These are phyloP conservation scores for Drosophila pandora DNA, from an alignment of 1,140 invertebrate species.

Conservation along the genomic window DNA sequence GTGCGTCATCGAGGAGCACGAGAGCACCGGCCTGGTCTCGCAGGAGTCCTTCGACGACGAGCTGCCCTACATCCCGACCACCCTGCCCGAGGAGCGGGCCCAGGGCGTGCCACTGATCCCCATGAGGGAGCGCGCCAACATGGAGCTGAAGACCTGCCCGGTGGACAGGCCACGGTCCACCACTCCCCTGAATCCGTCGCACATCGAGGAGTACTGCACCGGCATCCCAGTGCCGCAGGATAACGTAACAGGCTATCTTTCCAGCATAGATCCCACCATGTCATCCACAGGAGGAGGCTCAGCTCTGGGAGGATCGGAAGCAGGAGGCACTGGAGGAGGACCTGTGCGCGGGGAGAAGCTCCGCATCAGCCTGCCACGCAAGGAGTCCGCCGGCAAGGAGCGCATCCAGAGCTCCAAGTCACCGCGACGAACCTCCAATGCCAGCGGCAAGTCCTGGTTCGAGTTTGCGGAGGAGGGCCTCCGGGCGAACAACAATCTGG, in stretches of 20 bases:
- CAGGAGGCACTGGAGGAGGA: not conserved
- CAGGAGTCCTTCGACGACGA: slow-evolving; percentile 95
- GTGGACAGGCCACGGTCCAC: slow-evolving; percentile 94
- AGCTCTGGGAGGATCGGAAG: not conserved
- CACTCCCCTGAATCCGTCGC: slow-evolving; percentile 90
- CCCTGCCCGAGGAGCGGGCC: slow-evolving; percentile 91
- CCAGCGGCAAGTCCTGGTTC: slow-evolving; percentile 86
- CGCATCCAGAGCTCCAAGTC: slow-evolving; percentile 82
- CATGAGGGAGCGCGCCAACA: slow-evolving; percentile 89
- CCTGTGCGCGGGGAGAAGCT: slow-evolving; percentile 86
- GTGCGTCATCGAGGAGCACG: slow-evolving; percentile 85
- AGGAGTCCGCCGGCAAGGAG: slow-evolving; percentile 84
- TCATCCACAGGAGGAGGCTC: slow-evolving; percentile 45
- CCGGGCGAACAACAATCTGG: slow-evolving; percentile 69
- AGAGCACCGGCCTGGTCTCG: slow-evolving; percentile 90
- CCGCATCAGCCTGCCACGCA: slow-evolving; percentile 88
- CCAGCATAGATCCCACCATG: not conserved
- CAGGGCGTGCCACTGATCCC: slow-evolving; percentile 92
- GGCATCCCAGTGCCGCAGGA: slow-evolving; percentile 83
- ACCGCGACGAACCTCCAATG: slow-evolving; percentile 84
- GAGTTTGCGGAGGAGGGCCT: slow-evolving; percentile 87
- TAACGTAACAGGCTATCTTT: not conserved
- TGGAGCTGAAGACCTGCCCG: slow-evolving; percentile 90
- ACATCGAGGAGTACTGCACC: slow-evolving; percentile 89
- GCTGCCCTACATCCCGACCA: slow-evolving; percentile 93